Conservation (phyloP, 1,140 invertebrate genomes). For the Zelostemma sp. region DNA sequence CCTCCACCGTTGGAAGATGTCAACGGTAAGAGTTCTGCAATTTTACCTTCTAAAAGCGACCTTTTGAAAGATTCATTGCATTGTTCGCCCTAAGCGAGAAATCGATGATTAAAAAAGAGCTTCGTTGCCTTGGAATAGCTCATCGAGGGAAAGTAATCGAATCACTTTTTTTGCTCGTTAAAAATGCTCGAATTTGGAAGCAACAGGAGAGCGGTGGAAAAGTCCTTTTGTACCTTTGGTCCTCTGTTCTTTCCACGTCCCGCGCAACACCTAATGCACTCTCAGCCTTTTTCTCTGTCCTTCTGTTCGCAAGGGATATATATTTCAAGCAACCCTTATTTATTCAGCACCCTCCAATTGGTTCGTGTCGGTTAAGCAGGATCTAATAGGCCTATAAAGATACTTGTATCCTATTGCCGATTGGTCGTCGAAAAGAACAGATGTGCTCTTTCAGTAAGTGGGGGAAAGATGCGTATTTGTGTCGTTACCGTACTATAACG, state of each 20-base stretch:
- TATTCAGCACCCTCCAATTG: slow-evolving; percentile 71
- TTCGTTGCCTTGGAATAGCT: too few relatives aligned
- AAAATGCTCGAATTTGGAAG: neutral
- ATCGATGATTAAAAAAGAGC: neutral
- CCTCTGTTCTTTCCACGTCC: slow-evolving; percentile 8
- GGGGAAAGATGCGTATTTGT: slow-evolving; percentile 60
- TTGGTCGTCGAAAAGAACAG: slow-evolving; percentile 61
- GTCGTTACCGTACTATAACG: slow-evolving; percentile 34
- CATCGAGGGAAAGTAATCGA: too few relatives aligned
- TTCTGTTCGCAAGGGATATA: slow-evolving; percentile 46
- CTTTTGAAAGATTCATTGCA: too few relatives aligned
- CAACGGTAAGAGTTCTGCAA: slow-evolving; percentile 56
- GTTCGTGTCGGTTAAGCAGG: slow-evolving; percentile 66
- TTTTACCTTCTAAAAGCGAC: too few relatives aligned
- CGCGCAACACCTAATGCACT: slow-evolving; percentile 11
- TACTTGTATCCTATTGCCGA: slow-evolving; percentile 56
- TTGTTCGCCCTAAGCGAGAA: too few relatives aligned
- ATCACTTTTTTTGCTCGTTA: too few relatives aligned
- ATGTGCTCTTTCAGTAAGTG: slow-evolving; percentile 55
- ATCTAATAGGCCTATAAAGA: slow-evolving; percentile 70
- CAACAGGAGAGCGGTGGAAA: neutral
- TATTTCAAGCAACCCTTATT: slow-evolving; percentile 64
- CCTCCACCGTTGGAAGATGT: slow-evolving; percentile 63
- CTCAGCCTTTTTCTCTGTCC: slow-evolving; percentile 25
- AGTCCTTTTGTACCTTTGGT: neutral